phyloP scores from a whole-genome alignment of 35 echinoderm and acorn worm species.

The Apostichopus californicus region DNA sequence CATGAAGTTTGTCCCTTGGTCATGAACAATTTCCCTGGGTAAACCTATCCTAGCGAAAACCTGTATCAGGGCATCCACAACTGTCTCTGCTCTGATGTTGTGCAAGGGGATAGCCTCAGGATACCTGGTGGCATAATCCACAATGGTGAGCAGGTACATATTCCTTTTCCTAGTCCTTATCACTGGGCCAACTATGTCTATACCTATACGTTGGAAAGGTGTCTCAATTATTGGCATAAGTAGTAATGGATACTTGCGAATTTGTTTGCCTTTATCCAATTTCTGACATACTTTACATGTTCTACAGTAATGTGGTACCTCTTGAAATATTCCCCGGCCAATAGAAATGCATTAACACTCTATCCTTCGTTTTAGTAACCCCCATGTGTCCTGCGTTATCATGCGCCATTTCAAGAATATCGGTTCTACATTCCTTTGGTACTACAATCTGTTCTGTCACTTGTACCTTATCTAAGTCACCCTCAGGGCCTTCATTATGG shows the following conservation, averaged over 20 bases:
- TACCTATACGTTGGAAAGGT: neutral
- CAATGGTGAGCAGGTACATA: no score
- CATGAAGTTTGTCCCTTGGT: conserved; percentile 51
- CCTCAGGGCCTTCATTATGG: no score
- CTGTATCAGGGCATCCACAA: conserved; percentile 15
- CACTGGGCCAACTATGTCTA: no score
- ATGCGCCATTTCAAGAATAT: neutral
- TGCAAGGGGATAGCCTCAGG: conserved; percentile 20
- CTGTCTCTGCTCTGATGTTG: neutral
- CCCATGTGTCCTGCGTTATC: neutral
- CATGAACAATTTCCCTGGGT: conserved; percentile 21
- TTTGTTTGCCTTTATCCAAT: neutral
- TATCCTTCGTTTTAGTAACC: neutral
- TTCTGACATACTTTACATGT: neutral
- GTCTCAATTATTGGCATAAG: no score
- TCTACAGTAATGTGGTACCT: no score
- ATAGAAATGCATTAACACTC: conserved; percentile 4
- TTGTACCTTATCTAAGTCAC: neutral
- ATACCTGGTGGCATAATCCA: neutral
- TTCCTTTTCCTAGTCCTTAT: neutral
- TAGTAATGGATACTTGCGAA: neutral
- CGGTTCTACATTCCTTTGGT: neutral
- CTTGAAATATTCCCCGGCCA: no score
- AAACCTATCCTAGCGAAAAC: conserved; percentile 8
- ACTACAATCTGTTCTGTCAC: neutral